Evolutionary conservation across 2,888 invertebrate genomes (phyloP).

Genomic region (Eremobia ochroleuca): DNA sequence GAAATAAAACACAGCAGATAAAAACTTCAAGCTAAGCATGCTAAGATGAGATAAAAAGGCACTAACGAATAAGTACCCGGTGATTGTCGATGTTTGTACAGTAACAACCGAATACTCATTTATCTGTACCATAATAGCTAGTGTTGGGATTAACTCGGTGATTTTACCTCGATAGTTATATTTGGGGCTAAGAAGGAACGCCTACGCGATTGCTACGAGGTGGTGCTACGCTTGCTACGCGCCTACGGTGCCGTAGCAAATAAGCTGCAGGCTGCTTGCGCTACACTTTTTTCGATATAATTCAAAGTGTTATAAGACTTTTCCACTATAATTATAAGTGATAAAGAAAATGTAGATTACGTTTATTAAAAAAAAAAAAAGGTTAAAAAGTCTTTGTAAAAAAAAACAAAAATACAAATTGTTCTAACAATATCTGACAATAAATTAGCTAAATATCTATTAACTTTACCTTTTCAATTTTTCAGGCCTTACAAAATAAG

Average conservation of each 20-base stretch:
- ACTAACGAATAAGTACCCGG: slow-evolving; percentile 51
- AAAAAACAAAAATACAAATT: no score
- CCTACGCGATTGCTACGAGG: slow-evolving; percentile 14
- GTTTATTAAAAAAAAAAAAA: no score
- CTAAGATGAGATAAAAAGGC: slow-evolving; percentile 49
- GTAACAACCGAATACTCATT: slow-evolving; percentile 51
- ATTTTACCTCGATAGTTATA: not conserved
- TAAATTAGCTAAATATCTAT: not conserved
- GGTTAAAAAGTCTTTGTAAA: no score
- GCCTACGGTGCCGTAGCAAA: slow-evolving; percentile 12
- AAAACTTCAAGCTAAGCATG: slow-evolving; percentile 19
- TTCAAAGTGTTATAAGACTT: not conserved
- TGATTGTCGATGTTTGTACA: slow-evolving; percentile 44
- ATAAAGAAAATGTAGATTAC: not conserved
- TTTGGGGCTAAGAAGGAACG: not conserved
- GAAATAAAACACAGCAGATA: slow-evolving; percentile 16
- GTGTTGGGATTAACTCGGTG: slow-evolving; percentile 12
- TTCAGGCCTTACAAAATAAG: not conserved
- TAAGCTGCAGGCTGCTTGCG: not conserved
- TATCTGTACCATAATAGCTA: slow-evolving; percentile 30
- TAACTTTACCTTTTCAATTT: not conserved
- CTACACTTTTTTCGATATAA: not conserved
- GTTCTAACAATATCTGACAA: no score
- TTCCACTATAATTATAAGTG: not conserved
- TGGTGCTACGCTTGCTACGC: slow-evolving; percentile 23